Evolutionary conservation across 2,888 invertebrate genomes (phyloP), one percentile per base, ranked within the genome.

Genomic region (Acleris laterana): DNA sequence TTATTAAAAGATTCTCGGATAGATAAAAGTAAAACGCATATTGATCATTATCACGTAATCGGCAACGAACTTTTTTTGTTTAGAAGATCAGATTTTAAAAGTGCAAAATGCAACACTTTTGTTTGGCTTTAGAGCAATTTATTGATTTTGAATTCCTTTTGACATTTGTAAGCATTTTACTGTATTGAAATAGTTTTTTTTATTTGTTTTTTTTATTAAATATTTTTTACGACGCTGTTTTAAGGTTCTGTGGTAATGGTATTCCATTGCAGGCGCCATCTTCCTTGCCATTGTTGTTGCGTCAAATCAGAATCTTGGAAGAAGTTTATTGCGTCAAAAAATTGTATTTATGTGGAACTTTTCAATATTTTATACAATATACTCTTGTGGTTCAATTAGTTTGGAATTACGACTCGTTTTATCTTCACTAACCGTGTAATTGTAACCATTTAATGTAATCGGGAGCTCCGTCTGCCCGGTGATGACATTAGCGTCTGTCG

Each of bases 261-360:
- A 28, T 52, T 57, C 42, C 42, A n/a, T 38, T 19, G 11, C 46
- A n/a, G 46, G 51, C 67, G 62, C 67, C 67, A 68, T 68, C 49
- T 68, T 68, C 38, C 53, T 59, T 58, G 52, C 52, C 62, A 67
- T 49, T 62, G 66, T 67, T 62, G 62, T 68, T 68, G 67, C 62
- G 67, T 68, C 62, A 62, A 67, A 62, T 58, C 57, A 32, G 46
- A 67, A 62, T 63, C 44, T 38, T 38, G 20, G 46, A 60, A 55
- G 53, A 19, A 55, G 44, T 46, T 52, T 20, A 59, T 53, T 42
- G 38, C 32, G 25, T 49, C n/a, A 17, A 60, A 42, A 60, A 42
- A 13, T 55, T 25, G 42, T 49, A 53, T 25, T 64, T 64, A 48
- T 28, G 17, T n/a, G 22, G 48, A 28, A 55, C 38, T 42, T 42